Evolutionary conservation across 2,888 invertebrate species (phyloP).

Genomic region (Mythimna ferrago): DNA sequence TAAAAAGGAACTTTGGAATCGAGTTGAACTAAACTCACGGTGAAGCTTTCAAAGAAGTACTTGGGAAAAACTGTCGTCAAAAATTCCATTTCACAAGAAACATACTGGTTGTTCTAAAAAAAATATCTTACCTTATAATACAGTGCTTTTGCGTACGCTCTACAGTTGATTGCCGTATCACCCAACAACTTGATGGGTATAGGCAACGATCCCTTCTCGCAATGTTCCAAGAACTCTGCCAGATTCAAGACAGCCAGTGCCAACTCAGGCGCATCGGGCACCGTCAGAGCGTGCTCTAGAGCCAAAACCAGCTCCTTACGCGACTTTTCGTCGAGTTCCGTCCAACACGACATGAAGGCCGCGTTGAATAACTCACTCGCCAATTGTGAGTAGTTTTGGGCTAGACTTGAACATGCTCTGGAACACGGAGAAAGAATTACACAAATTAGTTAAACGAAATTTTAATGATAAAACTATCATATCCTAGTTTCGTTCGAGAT

Average conservation of each 20-base stretch:
- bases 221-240: conserved; percentile 99
- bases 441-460: neutral
- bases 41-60: neutral
- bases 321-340: conserved; percentile 95
- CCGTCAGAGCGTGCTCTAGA: conserved; percentile 96
- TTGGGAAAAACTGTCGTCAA: neutral
- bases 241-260: conserved; percentile 98
- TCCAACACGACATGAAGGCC: conserved; percentile 99
- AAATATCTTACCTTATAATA: conserved; percentile 89
- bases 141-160: conserved; percentile 93
- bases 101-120: neutral
- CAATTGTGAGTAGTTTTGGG: conserved; percentile 98
- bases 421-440: conserved; percentile 43
- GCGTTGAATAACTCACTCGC: conserved; percentile 99
- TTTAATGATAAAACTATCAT: neutral
- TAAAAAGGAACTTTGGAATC: neutral
- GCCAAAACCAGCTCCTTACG: conserved; percentile 96
- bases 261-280: conserved; percentile 98
- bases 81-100: neutral
- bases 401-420: conserved; percentile 97
- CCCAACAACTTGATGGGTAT: conserved; percentile 96
- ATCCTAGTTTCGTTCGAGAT: neutral
- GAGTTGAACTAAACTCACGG: neutral
- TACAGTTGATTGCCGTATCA: conserved; percentile 97
- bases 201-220: conserved; percentile 98